Percentiles rank a stretch among this genome's conserved stretches.
These are phyloP conservation scores for Thymelicus sylvestris DNA, from an alignment of 2,888 invertebrate species.

Conservation along the genomic window DNA sequence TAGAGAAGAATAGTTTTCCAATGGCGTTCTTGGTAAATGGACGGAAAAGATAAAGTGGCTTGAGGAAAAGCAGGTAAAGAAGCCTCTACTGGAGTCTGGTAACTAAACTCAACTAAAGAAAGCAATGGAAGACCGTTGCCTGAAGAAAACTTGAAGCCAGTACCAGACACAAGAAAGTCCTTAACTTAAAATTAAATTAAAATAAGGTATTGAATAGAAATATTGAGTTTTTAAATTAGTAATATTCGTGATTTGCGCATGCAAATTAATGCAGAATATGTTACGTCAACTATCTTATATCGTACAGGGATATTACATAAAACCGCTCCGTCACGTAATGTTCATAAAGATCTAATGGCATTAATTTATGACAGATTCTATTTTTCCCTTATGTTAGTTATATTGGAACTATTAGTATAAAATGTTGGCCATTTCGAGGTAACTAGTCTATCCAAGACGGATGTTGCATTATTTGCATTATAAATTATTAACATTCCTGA, in stretches of 20 bases:
- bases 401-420: conserved; percentile 11
- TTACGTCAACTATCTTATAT: conserved; percentile 20
- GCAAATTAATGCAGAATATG: conserved; percentile 21
- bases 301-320: neutral
- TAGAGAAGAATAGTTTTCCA: too few species aligned
- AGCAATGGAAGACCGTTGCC: too few species aligned
- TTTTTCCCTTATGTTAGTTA: conserved; percentile 8
- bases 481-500: conserved; percentile 26
- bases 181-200: too few species aligned
- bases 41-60: too few species aligned
- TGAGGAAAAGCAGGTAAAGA: too few species aligned
- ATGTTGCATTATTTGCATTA: conserved; percentile 32
- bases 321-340: conserved; percentile 11
- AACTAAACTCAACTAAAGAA: too few species aligned
- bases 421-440: conserved; percentile 22
- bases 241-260: conserved; percentile 1
- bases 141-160: too few species aligned
- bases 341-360: conserved; percentile 23
- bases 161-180: too few species aligned
- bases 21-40: too few species aligned
- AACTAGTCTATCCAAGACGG: conserved; percentile 29
- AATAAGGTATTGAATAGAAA: too few species aligned
- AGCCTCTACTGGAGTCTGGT: too few species aligned
- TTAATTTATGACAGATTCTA: conserved; percentile 27
- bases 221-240: neutral